These are phyloP conservation scores for Thera obeliscata DNA, from an alignment of 2,888 invertebrate species.

Conservation along the genomic window DNA sequence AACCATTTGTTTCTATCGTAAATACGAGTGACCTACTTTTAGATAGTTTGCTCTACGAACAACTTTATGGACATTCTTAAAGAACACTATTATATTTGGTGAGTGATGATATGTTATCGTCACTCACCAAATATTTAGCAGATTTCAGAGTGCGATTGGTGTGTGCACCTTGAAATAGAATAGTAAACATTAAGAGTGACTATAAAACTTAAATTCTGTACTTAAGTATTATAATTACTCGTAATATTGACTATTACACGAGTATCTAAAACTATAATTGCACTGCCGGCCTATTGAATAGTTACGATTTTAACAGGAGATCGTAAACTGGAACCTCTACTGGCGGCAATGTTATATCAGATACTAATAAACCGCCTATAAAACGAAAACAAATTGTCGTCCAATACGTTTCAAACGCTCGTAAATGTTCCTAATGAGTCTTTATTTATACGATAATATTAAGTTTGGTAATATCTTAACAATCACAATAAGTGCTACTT, in stretches of 20 bases:
- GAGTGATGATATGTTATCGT: no score
- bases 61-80: no score
- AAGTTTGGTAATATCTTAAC: not conserved
- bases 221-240: not conserved
- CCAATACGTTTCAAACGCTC: slow-evolving; percentile 8
- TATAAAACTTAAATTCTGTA: no score
- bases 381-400: slow-evolving; percentile 31
- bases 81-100: no score
- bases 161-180: no score
- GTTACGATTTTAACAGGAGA: slow-evolving; percentile 32
- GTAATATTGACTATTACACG: slow-evolving; percentile 14
- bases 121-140: no score
- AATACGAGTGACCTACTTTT: no score
- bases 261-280: slow-evolving; percentile 34
- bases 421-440: not conserved
- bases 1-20: no score
- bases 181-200: no score
- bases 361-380: slow-evolving; percentile 35
- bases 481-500: not conserved
- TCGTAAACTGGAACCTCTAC: slow-evolving; percentile 41
- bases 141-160: no score
- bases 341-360: slow-evolving; percentile 37
- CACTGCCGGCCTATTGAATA: slow-evolving; percentile 37
- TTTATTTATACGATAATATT: no score
- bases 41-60: no score